Conservation (phyloP, 2,797 vertebrate species). For the Lindbergichthys nudifrons region DNA sequence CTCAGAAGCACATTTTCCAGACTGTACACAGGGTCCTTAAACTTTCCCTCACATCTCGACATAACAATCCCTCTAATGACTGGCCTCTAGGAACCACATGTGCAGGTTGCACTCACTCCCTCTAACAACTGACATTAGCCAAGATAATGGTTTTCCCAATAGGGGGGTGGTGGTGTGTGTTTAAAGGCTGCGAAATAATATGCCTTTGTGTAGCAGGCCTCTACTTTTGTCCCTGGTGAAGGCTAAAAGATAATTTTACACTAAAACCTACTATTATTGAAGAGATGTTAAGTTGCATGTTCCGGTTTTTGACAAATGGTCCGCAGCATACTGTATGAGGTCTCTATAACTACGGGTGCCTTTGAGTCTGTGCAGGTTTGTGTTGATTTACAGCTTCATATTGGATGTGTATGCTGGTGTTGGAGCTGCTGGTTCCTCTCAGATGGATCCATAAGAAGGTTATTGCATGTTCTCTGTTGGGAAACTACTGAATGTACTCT, state of each 20-base stretch:
- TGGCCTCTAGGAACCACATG: conserved; percentile 18
- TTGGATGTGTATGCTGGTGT: conserved; percentile 6
- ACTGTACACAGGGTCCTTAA: conserved; percentile 7
- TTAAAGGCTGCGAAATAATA: conserved; percentile 63
- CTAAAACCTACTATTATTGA: conserved; percentile 64
- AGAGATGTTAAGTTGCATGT: conserved; percentile 33
- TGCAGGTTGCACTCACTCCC: conserved; percentile 30
- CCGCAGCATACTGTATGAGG: not conserved
- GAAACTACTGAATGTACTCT: too few relatives aligned
- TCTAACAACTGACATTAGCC: conserved; percentile 54
- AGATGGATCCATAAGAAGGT: not conserved
- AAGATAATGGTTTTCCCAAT: conserved; percentile 64
- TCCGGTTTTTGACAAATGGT: conserved; percentile 9
- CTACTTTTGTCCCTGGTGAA: conserved; percentile 45
- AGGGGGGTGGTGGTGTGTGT: conserved; percentile 54
- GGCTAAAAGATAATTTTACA: conserved; percentile 57
- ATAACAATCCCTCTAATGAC: conserved; percentile 28
- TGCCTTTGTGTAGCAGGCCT: conserved; percentile 42
- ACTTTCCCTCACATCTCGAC: conserved; percentile 1
- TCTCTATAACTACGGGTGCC: not conserved
- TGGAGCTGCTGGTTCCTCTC: conserved; percentile 2
- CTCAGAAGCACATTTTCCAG: not conserved
- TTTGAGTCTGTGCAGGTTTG: not conserved
- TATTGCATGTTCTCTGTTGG: conserved; percentile 2
- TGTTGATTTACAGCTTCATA: conserved; percentile 17